Base-by-base conservation (phyloP, 2,113 vertebrate species). In the Tachysurus fulvidraco region DNA sequence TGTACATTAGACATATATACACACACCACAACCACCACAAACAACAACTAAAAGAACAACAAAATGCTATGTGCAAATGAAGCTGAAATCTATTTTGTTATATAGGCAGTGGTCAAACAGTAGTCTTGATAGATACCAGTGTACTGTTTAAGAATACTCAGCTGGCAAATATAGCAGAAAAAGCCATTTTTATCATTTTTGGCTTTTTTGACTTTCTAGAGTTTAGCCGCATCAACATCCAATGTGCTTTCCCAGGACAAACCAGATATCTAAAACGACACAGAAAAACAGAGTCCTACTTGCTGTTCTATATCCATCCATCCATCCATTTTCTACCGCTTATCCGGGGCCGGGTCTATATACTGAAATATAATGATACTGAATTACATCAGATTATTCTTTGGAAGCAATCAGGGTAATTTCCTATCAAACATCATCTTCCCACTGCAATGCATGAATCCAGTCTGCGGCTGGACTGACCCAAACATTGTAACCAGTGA, bases 1-100 rank as follows among this genome's bases (percentile, higher is more conserved):
- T 41, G 69, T 41, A 9, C 17, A 21, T 41, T 59, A 59, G 16
- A 67, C 44, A 76, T 28, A 64, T 50, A 67, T 13, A 30, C 12
- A 67, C 64, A 67, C 54, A 85, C 76, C 78, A 60, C 4, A 54
- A 25, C 65, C 25, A 85, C 36, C 36, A 69, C 17, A 44, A 84
- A 74, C 4, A 67, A 28, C 13, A 2, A 19, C 30, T 41, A 41
- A 6, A 71, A 41, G 17, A 71, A 71, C 17, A 74, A 74, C 41
- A 69, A 90, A 89, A 92, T 92, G 3, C n/a, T 2, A 36, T 28
- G 57, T 10, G 41, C 21, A 88, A 41, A 88, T 85, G 60, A 64
- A 85, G 28, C 44, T 50, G 13, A 59, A 67, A 55, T 77, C 7
- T 52, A 60, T 19, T 69, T 59, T 80, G 17, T 71, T 71, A 4